A percentile compares a stretch with the other conserved stretches of the same genome.
Conservation (phyloP, 2,113 vertebrate genomes). For the Nannospalax galili region DNA sequence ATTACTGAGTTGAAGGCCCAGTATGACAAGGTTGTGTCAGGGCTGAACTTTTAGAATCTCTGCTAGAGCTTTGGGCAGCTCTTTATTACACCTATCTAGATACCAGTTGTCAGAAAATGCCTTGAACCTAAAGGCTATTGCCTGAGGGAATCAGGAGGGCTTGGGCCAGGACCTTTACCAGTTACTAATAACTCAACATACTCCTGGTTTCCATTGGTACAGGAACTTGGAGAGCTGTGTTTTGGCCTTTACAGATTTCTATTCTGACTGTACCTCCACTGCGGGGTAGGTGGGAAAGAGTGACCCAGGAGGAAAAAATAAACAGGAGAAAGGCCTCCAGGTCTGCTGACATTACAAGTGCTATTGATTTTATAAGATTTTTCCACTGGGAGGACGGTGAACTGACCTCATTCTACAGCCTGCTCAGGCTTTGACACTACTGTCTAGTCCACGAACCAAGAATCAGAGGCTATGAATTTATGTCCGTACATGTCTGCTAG, state of each 20-base stretch:
- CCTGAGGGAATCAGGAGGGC: background rate
- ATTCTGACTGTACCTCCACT: constrained; percentile 56
- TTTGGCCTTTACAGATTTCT: constrained; percentile 49
- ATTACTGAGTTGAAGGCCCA: constrained; percentile 45
- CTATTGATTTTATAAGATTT: constrained; percentile 79
- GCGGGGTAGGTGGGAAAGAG: constrained; percentile 59
- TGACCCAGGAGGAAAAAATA: constrained; percentile 57
- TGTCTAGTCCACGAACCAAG: constrained; percentile 69
- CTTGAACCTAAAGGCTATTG: background rate
- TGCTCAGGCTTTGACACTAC: constrained; percentile 67
- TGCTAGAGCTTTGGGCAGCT: background rate
- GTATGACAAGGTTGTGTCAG: constrained; percentile 10
- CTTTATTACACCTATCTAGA: constrained; percentile 10
- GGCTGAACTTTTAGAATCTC: constrained; percentile 54
- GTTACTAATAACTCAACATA: background rate
- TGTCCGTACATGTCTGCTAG: constrained; percentile 67
- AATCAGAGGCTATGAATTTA: constrained; percentile 72
- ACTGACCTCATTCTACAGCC: constrained; percentile 69
- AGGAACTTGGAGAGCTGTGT: background rate
- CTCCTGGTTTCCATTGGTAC: background rate
- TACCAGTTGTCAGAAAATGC: background rate
- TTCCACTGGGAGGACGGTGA: constrained; percentile 74
- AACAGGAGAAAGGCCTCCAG: constrained; percentile 73
- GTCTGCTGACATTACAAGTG: constrained; percentile 72
- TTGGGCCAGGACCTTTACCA: background rate